Conservation (phyloP, 2,888 invertebrate genomes). For the Pocota personata region DNA sequence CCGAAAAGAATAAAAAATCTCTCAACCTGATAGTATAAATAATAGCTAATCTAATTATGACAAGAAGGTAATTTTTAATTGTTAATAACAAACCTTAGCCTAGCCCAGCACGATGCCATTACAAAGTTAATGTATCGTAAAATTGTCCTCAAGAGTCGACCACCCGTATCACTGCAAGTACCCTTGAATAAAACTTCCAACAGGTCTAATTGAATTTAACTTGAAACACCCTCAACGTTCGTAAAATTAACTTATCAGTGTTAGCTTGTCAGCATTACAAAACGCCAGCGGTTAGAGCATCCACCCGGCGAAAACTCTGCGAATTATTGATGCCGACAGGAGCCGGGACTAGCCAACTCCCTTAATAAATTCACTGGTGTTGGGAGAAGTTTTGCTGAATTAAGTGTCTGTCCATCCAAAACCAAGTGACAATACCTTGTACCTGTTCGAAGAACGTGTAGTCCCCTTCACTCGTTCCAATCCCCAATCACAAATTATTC, state of each 20-base stretch:
- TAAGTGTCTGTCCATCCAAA: slow-evolving; percentile 68
- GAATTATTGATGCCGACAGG: slow-evolving; percentile 46
- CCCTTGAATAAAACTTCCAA: slow-evolving; percentile 24
- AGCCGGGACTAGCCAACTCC: background rate
- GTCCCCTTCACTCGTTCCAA: slow-evolving; percentile 15
- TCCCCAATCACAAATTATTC: slow-evolving; percentile 74
- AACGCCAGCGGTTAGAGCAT: slow-evolving; percentile 39
- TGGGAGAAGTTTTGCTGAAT: slow-evolving; percentile 51
- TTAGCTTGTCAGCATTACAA: slow-evolving; percentile 59
- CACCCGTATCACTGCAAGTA: background rate
- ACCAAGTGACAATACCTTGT: slow-evolving; percentile 48
- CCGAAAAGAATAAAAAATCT: no score
- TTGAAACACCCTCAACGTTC: slow-evolving; percentile 21
- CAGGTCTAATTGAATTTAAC: slow-evolving; percentile 60
- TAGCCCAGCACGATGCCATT: background rate
- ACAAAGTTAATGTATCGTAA: slow-evolving; percentile 35
- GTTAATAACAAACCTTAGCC: background rate
- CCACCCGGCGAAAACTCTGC: slow-evolving; percentile 10
- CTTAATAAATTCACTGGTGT: slow-evolving; percentile 50
- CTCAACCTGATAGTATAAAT: no score
- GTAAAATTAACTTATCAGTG: slow-evolving; percentile 62
- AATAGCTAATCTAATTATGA: background rate
- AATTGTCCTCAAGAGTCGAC: slow-evolving; percentile 9
- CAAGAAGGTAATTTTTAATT: background rate
- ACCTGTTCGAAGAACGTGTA: slow-evolving; percentile 31